Evolutionary conservation across 2,113 vertebrate genomes (phyloP), one percentile per base, ranked within the genome.

Genomic region (Colistium nudipinnis): DNA sequence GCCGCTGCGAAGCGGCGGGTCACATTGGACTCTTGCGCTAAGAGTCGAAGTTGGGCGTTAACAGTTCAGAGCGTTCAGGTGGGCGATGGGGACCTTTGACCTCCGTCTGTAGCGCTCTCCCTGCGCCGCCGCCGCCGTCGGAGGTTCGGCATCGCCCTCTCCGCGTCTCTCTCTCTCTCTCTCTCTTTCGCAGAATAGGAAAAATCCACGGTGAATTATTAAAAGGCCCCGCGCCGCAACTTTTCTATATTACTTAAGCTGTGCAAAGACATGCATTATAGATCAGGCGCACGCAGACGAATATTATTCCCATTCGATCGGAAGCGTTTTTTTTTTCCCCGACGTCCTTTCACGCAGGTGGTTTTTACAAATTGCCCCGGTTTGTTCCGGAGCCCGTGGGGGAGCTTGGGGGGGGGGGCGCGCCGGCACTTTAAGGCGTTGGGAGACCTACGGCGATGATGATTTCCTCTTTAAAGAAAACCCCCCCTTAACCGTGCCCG

Each of bases 251-350:
- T 84, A 74, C 85, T 88, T 84, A 65, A 84, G 71, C 70, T 77
- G 71, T 76, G 80, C 62, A 86, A 79, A 83, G 67, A 77, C 63
- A 64, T 90, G 67, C 83, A 90, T 91, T 91, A 90, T 91, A 68
- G 62, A 92, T 88, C 52, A 54, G 62, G 27, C 73, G 13, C n/a
- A 14, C 65, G 45, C 33, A 65, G 65, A 86, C 83, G 78, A 79
- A 76, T 67, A 77, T 86, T 85, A 70, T 77, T 83, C 70, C 60
- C 39, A 61, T 81, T 86, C 73, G 81, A 48, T 81, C 54, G 47
- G 62, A 82, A 57, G 16, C 35, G 43, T 76, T 75, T 75, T 61
- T n/a, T n/a, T n/a, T n/a, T n/a, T n/a, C n/a, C n/a, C 45, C 31
- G 12, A 71, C 74, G 63, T 82, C 69, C n/a, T 74, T 76, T 71